phyloP scores from a whole-genome alignment of 2,888 invertebrate genomes.

The Erebia epiphron region DNA sequence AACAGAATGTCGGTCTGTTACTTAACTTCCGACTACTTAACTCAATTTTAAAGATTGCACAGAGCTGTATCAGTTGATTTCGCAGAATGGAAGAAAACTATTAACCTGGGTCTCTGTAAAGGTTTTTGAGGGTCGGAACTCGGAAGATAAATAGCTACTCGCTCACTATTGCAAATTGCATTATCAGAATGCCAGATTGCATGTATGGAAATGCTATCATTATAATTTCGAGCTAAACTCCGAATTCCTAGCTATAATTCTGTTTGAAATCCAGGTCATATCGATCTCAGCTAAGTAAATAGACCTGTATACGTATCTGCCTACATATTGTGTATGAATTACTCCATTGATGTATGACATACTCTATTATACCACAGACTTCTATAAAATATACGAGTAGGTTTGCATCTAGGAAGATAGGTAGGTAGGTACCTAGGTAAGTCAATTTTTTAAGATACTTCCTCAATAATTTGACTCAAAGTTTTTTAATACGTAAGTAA shows the following conservation, averaged over 20 bases:
- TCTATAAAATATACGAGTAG: too few relatives aligned
- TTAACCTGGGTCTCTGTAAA: not conserved
- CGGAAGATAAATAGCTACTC: not conserved
- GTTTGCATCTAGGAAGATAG: not conserved
- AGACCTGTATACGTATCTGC: not conserved
- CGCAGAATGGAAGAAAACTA: slow-evolving; percentile 12
- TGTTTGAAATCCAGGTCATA: slow-evolving; percentile 1
- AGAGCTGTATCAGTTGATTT: slow-evolving; percentile 2
- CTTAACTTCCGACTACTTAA: slow-evolving; percentile 4
- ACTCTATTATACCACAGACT: not conserved
- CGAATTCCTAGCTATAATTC: not conserved
- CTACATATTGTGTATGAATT: not conserved
- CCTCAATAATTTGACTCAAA: too few relatives aligned
- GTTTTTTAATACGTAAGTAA: too few relatives aligned
- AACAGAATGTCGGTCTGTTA: slow-evolving; percentile 8
- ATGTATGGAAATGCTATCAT: not conserved
- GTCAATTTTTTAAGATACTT: too few relatives aligned
- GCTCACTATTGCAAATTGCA: not conserved
- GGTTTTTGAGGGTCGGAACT: not conserved
- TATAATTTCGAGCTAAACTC: not conserved
- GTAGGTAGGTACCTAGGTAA: too few relatives aligned
- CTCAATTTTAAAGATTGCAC: slow-evolving; percentile 11
- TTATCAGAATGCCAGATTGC: not conserved
- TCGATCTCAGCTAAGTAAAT: not conserved
- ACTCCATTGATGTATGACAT: not conserved